Percentiles rank a stretch among this genome's conserved stretches.
Evolutionary conservation across 2,797 vertebrate genomes (phyloP).

Genomic region (Dryobates pubescens): DNA sequence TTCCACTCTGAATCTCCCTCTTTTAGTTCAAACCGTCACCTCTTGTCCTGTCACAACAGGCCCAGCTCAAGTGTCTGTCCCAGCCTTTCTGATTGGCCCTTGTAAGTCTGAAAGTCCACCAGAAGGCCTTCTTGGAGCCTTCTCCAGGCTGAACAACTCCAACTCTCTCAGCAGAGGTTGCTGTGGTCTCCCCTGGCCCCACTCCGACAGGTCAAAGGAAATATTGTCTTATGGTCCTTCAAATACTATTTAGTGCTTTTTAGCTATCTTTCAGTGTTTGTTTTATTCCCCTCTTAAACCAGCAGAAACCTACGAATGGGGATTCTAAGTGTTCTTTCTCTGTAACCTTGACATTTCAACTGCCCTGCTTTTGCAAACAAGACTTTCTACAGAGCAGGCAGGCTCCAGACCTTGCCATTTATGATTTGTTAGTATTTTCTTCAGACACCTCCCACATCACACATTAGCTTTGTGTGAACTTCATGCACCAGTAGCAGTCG

Average conservation of each 20-base stretch:
- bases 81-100: too few relatives aligned
- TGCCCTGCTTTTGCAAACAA: neutral
- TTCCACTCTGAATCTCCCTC: too few relatives aligned
- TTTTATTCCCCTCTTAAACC: neutral
- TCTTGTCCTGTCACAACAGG: too few relatives aligned
- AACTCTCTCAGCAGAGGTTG: too few relatives aligned
- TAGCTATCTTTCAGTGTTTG: neutral
- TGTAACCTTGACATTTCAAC: rapidly evolving
- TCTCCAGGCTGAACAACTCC: too few relatives aligned
- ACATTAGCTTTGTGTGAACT: constrained; percentile 9
- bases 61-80: too few relatives aligned
- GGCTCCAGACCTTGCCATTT: neutral
- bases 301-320: neutral
- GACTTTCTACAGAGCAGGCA: neutral
- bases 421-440: neutral
- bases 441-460: neutral
- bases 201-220: neutral
- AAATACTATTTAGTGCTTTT: neutral
- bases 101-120: too few relatives aligned
- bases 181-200: too few relatives aligned
- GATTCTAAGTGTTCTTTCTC: neutral
- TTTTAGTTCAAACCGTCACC: too few relatives aligned
- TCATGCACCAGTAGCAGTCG: constrained; percentile 1
- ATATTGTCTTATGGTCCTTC: neutral
- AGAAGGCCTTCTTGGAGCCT: too few relatives aligned